Conservation (phyloP, 2,797 vertebrate species). For the Neosalanx taihuensis region DNA sequence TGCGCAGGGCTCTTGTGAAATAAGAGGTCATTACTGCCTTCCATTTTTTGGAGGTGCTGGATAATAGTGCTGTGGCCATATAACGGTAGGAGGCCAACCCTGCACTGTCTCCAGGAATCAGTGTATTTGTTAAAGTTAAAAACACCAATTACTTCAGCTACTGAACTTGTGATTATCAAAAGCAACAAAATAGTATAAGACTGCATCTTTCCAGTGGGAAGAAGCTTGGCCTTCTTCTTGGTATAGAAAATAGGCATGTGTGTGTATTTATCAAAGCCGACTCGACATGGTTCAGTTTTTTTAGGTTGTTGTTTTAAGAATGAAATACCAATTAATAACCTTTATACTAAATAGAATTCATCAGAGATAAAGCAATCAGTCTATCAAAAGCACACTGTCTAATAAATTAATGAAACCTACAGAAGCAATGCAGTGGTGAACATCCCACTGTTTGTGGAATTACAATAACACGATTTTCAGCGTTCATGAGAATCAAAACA, state of each 20-base stretch:
- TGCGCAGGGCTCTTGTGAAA: conserved; percentile 23
- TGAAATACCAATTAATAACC: too few species aligned
- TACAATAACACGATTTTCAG: conserved; percentile 5
- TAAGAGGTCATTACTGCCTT: conserved; percentile 55
- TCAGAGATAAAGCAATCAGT: background rate
- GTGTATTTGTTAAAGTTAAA: conserved; percentile 59
- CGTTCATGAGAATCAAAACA: conserved; percentile 33
- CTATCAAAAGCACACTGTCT: background rate
- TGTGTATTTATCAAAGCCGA: too few species aligned
- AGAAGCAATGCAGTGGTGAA: too few species aligned
- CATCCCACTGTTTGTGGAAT: background rate
- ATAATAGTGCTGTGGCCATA: conserved; percentile 23
- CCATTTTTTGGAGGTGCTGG: conserved; percentile 34
- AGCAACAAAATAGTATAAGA: conserved; percentile 20
- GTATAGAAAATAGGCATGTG: too few species aligned
- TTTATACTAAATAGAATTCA: background rate
- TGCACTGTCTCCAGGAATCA: conserved; percentile 45
- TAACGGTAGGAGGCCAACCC: conserved; percentile 46
- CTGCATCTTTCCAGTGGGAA: background rate
- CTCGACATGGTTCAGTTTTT: too few species aligned
- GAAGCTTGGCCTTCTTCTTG: background rate
- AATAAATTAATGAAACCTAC: background rate
- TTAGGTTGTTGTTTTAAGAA: too few species aligned
- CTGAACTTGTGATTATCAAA: conserved; percentile 49
- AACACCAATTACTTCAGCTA: conserved; percentile 57